Evolutionary conservation across 2,113 vertebrate genomes (phyloP), one percentile per base, ranked within the genome.

Genomic region (Formicarius rufipectus): DNA sequence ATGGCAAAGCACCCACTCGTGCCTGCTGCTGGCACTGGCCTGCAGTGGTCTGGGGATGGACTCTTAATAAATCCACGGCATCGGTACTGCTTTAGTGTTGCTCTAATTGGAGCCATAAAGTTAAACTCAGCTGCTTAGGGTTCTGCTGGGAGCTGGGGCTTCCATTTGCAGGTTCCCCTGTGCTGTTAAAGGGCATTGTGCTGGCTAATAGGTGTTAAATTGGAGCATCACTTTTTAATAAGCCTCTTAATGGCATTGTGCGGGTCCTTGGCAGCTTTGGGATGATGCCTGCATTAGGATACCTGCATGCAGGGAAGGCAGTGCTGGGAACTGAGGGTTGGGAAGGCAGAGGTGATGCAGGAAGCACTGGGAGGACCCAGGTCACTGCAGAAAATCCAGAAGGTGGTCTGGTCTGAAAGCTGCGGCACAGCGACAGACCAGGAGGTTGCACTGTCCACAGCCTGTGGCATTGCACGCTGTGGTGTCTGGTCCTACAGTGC

Each of bases 161-260:
- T 94, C 90, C 92, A 94, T 94, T 96, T 97, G 94, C 97, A 97
- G 96, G 97, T 96, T 93, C 91, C 71, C 50, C 58, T 3, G 56
- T 4, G 28, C 89, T 2, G 45, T 82, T 90, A 87, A 95, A 97
- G 97, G 95, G 93, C 96, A 90, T 91, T 44, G 27, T 27, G 82
- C 95, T 96, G 89, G 95, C 97, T 98, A 98, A 98, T 97, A 98
- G 91, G 97, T 97, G 97, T 98, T 98, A 97, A 98, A 97, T 97
- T 95, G 95, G 95, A 87, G 91, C 97, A 97, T 98, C 98, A 97
- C 97, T 97, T 95, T 98, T 98, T 98, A 97, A 98, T 98, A 97
- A 97, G 96, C 56, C 60, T 91, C 97, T 97, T 98, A 97, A 98
- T 96, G 96, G 95, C 93, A 95, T 81, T 6, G 14, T 87, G 92